Percentiles rank a stretch among this genome's conserved stretches.
These are phyloP conservation scores for Drosophila barbarae DNA, from an alignment of 2,888 invertebrate genomes.

Conservation along the genomic window DNA sequence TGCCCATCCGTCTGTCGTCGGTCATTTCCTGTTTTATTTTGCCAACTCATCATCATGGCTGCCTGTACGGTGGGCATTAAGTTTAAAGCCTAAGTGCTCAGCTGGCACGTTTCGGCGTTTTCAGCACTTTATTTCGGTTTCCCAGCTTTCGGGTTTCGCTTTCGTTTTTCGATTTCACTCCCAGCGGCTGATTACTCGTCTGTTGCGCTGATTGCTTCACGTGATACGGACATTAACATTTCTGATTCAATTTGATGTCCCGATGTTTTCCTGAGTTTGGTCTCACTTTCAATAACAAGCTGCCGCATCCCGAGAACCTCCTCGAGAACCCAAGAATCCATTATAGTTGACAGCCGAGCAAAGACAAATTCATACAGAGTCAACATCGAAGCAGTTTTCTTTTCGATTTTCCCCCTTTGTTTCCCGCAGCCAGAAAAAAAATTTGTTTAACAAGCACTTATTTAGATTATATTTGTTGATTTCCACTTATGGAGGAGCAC, in stretches of 20 bases:
- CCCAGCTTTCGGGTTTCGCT: conserved; percentile 1
- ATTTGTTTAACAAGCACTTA: conserved; percentile 77
- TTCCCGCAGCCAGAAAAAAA: conserved; percentile 35
- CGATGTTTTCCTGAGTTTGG: conserved; percentile 40
- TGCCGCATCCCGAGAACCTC: conserved; percentile 22
- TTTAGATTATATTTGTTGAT: conserved; percentile 76
- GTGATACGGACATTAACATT: conserved; percentile 62
- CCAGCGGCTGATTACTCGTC: conserved; percentile 49
- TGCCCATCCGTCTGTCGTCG: conserved; percentile 32
- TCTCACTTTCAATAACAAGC: conserved; percentile 24
- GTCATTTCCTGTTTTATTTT: conserved; percentile 53
- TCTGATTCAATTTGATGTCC: conserved; percentile 62
- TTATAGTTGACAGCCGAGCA: conserved; percentile 65
- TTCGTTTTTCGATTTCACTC: conserved; percentile 43
- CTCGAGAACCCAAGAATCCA: conserved; percentile 52
- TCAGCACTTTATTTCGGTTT: conserved; percentile 44
- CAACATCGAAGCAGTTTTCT: conserved; percentile 34
- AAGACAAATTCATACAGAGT: conserved; percentile 66
- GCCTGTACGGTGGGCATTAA: conserved; percentile 34
- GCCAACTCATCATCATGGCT: conserved; percentile 59
- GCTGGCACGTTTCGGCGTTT: conserved; percentile 47
- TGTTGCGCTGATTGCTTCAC: conserved; percentile 45
- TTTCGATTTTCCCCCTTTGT: conserved; percentile 13
- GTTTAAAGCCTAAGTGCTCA: conserved; percentile 53
- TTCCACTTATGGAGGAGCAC: conserved; percentile 71